Base-by-base conservation (phyloP, 2,113 vertebrate species). In the Etheostoma spectabile region DNA sequence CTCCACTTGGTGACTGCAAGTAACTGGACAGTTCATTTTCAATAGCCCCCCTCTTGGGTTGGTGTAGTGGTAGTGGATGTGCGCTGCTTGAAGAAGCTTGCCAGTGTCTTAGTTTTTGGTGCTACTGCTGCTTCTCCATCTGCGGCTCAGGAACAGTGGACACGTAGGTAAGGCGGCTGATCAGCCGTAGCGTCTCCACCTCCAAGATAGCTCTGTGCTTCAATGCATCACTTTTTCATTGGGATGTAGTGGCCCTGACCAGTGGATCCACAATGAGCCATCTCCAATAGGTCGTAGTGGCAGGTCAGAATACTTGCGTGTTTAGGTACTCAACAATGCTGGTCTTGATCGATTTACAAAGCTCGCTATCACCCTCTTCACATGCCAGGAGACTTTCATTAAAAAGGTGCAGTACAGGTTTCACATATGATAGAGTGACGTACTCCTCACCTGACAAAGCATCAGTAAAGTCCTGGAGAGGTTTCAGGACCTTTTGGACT, bases 141-240 rank as follows among this genome's bases (percentile, higher is more conserved):
- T 53, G 52, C 21, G n/a, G 53, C 56, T 59, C 56, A 27, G 22
- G 56, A 5, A 30, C 56, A 57, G 51, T 52, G 51, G 51, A 19
- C 51, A 21, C 18, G 18, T 8, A n/a, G 19, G 19, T 52, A 19
- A 52, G 51, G 8, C 51, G 19, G 51, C 22, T 7, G 55, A 59
- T 59, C 56, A 59, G 56, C 56, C 27, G 56, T 13, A 30, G 6
- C 1, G 56, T 8, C 56, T 59, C 56, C 56, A 30, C 56, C 56
- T 70, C 33, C 33, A 56, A 42, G 7, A 70, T 13, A 70, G 68
- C n/a, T 70, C 14, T 70, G 21, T 56, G 51, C 13, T 70, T 70
- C 33, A 45, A 7, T 56, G 52, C 6, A 15, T 71, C 10, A 71
- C 5, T 45, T 27, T 71, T 57, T 71, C 68, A 57, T 45, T 27